These are phyloP conservation scores for Paramormyrops hopkinsi DNA, from an alignment of 2,797 vertebrate genomes.

Conservation along the genomic window DNA sequence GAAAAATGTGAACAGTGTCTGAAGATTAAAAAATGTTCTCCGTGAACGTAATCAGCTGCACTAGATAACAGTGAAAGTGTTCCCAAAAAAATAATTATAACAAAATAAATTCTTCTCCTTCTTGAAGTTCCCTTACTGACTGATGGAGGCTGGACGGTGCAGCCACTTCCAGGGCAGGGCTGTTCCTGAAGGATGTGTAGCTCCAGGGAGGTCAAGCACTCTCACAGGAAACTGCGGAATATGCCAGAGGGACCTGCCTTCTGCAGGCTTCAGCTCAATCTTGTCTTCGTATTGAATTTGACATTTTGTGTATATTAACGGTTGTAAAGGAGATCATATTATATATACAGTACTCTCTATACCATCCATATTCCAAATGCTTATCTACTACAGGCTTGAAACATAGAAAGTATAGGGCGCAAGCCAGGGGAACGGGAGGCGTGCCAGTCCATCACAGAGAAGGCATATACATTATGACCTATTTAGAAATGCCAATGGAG, in stretches of 20 bases:
- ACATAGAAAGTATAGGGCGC: neutral
- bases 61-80: neutral
- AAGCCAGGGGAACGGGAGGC: neutral
- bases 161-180: neutral
- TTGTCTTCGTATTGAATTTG: neutral
- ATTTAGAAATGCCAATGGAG: neutral
- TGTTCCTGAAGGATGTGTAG: neutral
- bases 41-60: neutral
- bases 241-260: neutral
- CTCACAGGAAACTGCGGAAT: neutral
- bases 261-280: neutral
- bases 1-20: neutral
- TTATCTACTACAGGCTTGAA: neutral
- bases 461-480: neutral
- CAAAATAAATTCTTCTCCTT: neutral
- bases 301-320: constrained; percentile 1
- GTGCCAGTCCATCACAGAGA: neutral
- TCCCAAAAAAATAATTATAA: neutral
- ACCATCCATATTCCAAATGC: neutral
- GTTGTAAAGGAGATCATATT: neutral
- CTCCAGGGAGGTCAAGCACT: neutral
- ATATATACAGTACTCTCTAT: neutral
- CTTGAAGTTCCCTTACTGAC: neutral
- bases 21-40: neutral
- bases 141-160: neutral